Conservation (phyloP, 2,888 invertebrate species). For the Criorhina ranunculi region DNA sequence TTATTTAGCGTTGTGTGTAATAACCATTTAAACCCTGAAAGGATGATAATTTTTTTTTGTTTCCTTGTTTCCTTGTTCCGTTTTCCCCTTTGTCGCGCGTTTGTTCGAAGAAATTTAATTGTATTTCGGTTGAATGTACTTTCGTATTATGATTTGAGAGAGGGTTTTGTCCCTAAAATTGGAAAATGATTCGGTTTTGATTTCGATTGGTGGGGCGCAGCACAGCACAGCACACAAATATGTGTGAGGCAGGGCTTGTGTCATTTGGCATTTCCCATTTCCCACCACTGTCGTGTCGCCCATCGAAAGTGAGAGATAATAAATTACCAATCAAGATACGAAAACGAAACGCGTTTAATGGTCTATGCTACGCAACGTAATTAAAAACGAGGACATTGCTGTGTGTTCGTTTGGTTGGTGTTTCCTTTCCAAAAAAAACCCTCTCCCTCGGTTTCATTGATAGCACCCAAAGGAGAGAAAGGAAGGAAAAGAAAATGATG, state of each 20-base stretch:
- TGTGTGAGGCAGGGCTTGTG: background rate
- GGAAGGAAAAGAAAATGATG: background rate
- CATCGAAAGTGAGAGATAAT: conserved; percentile 32
- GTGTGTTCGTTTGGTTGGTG: conserved; percentile 29
- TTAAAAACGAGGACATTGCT: conserved; percentile 54
- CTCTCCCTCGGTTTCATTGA: background rate
- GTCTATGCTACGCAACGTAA: conserved; percentile 45
- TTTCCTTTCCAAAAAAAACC: conserved; percentile 25
- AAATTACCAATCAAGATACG: conserved; percentile 66
- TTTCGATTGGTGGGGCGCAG: background rate
- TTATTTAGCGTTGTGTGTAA: conserved; percentile 62
- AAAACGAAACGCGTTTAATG: conserved; percentile 57
- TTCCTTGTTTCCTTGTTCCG: background rate
- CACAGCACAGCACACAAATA: no score
- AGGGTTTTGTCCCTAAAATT: conserved; percentile 33
- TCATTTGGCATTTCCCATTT: background rate
- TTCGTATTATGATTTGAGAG: conserved; percentile 31
- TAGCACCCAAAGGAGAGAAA: background rate
- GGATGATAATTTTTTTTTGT: conserved; percentile 35
- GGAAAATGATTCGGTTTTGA: conserved; percentile 48
- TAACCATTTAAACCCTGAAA: conserved; percentile 66
- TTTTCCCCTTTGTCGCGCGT: background rate
- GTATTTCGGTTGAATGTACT: conserved; percentile 23
- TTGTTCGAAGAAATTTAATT: conserved; percentile 40
- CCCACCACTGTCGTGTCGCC: no score